Percentiles rank a stretch among this genome's conserved stretches.
Conservation (phyloP, 2,888 invertebrate genomes). For the Amphiduros pacificus region DNA sequence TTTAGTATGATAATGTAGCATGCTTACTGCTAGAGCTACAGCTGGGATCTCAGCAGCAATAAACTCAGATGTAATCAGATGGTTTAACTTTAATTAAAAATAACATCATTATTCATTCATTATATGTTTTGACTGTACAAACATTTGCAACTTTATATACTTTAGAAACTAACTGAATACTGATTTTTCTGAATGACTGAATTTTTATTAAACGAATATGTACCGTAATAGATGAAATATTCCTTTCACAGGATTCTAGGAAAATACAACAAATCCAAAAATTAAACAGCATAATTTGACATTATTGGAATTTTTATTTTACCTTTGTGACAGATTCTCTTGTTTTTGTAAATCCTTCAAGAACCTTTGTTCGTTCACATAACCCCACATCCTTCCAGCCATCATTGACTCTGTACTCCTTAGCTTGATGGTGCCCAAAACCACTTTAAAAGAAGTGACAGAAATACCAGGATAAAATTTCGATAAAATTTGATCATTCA, state of each 20-base stretch:
- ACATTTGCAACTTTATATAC: too few species aligned
- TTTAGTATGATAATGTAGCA: neutral
- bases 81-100: conserved; percentile 16
- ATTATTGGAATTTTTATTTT: neutral
- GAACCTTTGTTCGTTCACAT: conserved; percentile 15
- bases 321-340: conserved; percentile 41
- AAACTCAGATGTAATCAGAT: conserved; percentile 13
- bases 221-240: too few species aligned
- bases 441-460: conserved; percentile 32
- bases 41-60: conserved; percentile 22
- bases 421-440: conserved; percentile 48
- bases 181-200: too few species aligned
- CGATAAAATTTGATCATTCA: too few species aligned
- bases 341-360: conserved; percentile 37
- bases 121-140: too few species aligned
- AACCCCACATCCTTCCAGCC: conserved; percentile 23
- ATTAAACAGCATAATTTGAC: neutral
- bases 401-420: conserved; percentile 33
- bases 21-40: conserved; percentile 33
- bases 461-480: too few species aligned
- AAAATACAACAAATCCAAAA: neutral
- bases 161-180: too few species aligned
- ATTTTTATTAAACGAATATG: too few species aligned
- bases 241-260: too few species aligned
- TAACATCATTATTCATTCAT: too few species aligned